Percentiles rank a stretch among this genome's conserved stretches.
Conservation (phyloP, 2,797 vertebrate species). For the Salmo trutta region DNA sequence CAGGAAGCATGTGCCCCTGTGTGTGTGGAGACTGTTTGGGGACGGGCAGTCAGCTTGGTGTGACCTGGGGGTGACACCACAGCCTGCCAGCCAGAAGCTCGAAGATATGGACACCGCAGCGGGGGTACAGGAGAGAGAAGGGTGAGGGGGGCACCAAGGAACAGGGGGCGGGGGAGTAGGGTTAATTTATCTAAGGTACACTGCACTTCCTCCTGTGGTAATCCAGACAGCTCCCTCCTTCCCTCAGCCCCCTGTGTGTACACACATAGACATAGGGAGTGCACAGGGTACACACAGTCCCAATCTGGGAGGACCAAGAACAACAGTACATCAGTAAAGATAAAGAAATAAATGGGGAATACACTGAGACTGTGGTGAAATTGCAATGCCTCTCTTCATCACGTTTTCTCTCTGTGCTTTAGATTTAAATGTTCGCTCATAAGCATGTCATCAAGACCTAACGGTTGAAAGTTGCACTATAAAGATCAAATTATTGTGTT, state of each 20-base stretch:
- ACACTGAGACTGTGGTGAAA: not conserved
- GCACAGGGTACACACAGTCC: not conserved
- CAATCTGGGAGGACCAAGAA: not conserved
- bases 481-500: no score
- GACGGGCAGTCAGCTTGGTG: conserved; percentile 23
- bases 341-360: not conserved
- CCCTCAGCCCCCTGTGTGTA: not conserved
- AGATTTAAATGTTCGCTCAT: not conserved
- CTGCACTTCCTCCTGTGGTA: conserved; percentile 77
- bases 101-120: conserved; percentile 68
- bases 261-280: not conserved
- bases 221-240: conserved; percentile 43
- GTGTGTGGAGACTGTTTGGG: conserved; percentile 21
- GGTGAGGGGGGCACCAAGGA: conserved; percentile 45
- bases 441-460: no score
- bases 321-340: not conserved
- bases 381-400: not conserved
- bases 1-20: conserved; percentile 78
- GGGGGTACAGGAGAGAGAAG: conserved; percentile 59
- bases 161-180: conserved; percentile 30
- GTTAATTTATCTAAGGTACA: conserved; percentile 85
- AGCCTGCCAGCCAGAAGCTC: conserved; percentile 49
- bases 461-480: no score
- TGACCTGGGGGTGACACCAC: conserved; percentile 34
- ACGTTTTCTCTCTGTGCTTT: not conserved